phyloP scores from a whole-genome alignment of 2,888 invertebrate genomes.

The Trissonchulus latispiculum region DNA sequence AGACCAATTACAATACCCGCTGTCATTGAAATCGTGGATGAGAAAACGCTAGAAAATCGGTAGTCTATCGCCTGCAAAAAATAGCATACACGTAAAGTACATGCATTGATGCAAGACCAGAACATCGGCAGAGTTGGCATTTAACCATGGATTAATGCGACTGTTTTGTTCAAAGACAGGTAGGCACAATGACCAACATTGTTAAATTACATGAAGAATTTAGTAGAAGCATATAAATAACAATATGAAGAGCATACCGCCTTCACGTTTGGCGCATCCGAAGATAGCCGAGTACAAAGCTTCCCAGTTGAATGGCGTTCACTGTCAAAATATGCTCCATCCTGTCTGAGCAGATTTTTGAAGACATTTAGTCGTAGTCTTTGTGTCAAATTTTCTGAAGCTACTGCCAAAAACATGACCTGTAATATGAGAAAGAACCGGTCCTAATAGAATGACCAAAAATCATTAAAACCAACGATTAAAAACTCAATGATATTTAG shows the following conservation, averaged over 20 bases:
- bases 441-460: not conserved
- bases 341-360: conserved; percentile 46
- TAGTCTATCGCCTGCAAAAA: conserved; percentile 45
- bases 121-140: too few species aligned
- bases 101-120: too few species aligned
- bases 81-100: too few species aligned
- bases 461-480: not conserved
- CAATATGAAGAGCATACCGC: conserved; percentile 43
- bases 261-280: conserved; percentile 49
- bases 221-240: too few species aligned
- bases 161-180: too few species aligned
- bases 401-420: conserved; percentile 42
- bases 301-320: conserved; percentile 45
- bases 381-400: conserved; percentile 44
- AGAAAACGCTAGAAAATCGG: conserved; percentile 45
- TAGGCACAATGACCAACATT: too few species aligned
- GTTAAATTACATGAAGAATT: too few species aligned
- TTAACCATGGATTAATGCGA: too few species aligned
- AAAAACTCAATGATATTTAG: too few species aligned
- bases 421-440: conserved; percentile 24
- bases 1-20: conserved; percentile 47
- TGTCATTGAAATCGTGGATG: conserved; percentile 44
- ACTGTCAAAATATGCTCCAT: conserved; percentile 48
- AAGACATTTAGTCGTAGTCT: conserved; percentile 47
- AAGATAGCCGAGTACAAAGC: conserved; percentile 45